Conservation (phyloP, 1,140 invertebrate genomes). For the Elysia chlorotica region DNA sequence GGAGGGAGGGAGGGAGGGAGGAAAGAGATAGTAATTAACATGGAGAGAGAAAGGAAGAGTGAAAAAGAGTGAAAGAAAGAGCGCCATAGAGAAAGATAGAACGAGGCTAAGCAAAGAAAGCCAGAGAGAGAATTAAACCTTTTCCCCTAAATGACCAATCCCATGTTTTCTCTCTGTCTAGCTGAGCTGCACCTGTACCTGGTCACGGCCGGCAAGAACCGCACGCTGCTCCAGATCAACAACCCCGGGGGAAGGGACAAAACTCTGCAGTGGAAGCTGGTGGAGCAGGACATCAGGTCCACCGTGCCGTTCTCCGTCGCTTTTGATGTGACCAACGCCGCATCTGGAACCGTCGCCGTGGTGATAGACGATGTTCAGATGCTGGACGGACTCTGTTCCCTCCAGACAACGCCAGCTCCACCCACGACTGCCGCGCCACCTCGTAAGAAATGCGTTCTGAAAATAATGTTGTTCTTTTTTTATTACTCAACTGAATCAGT, state of each 20-base stretch:
- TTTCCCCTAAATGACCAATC: not conserved
- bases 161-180: not conserved
- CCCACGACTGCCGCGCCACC: not conserved
- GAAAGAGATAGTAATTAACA: too few species aligned
- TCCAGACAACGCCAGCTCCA: slow-evolving; percentile 4
- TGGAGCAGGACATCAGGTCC: not conserved
- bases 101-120: too few species aligned
- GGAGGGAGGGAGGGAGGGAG: too few species aligned
- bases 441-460: not conserved
- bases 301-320: not conserved
- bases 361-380: slow-evolving; percentile 20
- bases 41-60: too few species aligned
- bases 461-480: not conserved
- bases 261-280: slow-evolving; percentile 5
- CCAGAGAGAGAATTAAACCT: too few species aligned
- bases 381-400: slow-evolving; percentile 11
- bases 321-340: not conserved
- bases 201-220: not conserved
- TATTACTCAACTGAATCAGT: not conserved
- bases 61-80: too few species aligned
- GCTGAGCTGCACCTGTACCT: not conserved
- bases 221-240: not conserved
- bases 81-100: too few species aligned
- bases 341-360: not conserved
- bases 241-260: slow-evolving; percentile 14